Base-by-base conservation (phyloP, 2,888 invertebrate genomes). In the Platycheirus albimanus region DNA sequence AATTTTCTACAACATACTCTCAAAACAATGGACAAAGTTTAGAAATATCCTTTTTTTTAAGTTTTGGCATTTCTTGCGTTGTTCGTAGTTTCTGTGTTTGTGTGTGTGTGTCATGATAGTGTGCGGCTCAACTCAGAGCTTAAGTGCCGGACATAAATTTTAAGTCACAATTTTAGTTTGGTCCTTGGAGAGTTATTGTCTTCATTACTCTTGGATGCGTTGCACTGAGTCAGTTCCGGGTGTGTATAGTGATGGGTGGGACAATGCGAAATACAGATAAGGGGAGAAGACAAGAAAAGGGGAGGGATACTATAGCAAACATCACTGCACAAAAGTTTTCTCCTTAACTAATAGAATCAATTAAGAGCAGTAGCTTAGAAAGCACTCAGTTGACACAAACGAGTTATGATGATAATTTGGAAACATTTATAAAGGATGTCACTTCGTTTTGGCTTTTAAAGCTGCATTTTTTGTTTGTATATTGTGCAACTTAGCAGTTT, bases 141-240 rank as follows among this genome's bases (percentile, higher is more conserved):
- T 78, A 83, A 83, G 83, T 83, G 78, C 78, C 28, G 83, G 78
- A 83, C 78, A 83, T 78, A 83, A 78, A 83, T 83, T n/a, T 83
- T 78, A 69, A 78, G 83, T 83, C 83, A 83, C 83, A 78, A 83
- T 78, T 83, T 83, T 77, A 83, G 72, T 83, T 83, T 74, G 67
- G 83, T 78, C 72, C 83, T 56, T 20, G 19, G 56, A 83, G 83
- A 83, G 69, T 83, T 83, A 83, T 83, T 83, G 78, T 67, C 83
- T 83, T 83, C 83, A 83, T 83, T 83, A 83, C 72, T 83, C 81
- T 83, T 77, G 77, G 64, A 83, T 83, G 81, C 72, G 78, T 78
- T 67, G 83, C 71, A 77, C 54, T 77, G 61, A 67, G 20, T 72
- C 69, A 64, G 72, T 54, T 66, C 6, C 38, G 52, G 58, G 49